phyloP scores from a whole-genome alignment of 1,140 invertebrate species.

The Lysiphlebus fabarum region DNA sequence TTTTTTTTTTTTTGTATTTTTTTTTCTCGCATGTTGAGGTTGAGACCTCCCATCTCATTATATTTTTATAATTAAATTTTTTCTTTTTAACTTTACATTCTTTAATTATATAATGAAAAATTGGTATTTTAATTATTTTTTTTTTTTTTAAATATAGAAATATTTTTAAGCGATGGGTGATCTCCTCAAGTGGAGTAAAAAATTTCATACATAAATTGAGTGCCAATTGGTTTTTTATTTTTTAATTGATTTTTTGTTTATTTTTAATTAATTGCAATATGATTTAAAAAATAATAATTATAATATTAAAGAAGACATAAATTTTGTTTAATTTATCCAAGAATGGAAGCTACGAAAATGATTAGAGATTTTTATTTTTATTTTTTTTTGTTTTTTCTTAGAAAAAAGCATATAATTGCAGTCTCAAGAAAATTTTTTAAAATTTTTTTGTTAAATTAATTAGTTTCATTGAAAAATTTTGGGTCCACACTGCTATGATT shows the following conservation, averaged over 20 bases:
- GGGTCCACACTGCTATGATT: neutral
- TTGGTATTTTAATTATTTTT: neutral
- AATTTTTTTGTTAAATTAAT: too few species aligned
- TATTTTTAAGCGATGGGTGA: conserved; percentile 2
- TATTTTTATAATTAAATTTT: conserved; percentile 10
- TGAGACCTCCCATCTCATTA: conserved; percentile 9
- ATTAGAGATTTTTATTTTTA: too few species aligned
- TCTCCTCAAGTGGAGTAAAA: too few species aligned
- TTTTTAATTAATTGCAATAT: too few species aligned
- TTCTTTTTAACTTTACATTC: neutral
- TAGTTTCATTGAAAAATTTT: neutral
- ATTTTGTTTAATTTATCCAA: too few species aligned
- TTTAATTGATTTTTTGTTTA: too few species aligned
- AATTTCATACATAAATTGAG: neutral
- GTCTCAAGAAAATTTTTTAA: conserved; percentile 2
- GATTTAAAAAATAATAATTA: too few species aligned
- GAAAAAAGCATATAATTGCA: neutral
- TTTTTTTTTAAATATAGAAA: neutral
- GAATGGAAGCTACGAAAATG: too few species aligned
- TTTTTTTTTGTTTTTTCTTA: too few species aligned
- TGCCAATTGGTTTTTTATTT: neutral
- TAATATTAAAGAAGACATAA: too few species aligned
- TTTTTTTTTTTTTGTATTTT: conserved; percentile 8
- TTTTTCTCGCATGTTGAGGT: conserved; percentile 19
- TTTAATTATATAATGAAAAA: neutral